A percentile compares a stretch with the other conserved stretches of the same genome.
phyloP scores from a whole-genome alignment of 2,113 vertebrate species.

The Microcebus ravelobensis region DNA sequence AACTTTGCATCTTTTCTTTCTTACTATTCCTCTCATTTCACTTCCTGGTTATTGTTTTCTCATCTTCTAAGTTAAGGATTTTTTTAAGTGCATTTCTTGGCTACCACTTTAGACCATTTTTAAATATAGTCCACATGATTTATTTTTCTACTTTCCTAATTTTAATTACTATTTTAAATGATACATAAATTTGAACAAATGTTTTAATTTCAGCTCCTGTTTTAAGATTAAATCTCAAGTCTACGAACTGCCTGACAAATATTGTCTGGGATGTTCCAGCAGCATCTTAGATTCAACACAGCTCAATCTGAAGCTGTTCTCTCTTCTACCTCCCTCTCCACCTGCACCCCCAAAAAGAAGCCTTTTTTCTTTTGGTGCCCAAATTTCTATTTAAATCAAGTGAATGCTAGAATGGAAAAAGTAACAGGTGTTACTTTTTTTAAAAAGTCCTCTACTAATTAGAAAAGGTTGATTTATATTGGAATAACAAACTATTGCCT shows the following conservation, averaged over 20 bases:
- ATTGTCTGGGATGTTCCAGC: background rate
- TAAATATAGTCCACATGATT: background rate
- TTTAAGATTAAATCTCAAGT: background rate
- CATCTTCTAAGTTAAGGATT: background rate
- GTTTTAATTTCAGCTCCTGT: background rate
- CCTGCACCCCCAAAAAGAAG: background rate
- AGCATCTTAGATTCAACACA: background rate
- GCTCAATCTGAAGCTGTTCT: background rate
- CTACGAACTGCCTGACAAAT: background rate
- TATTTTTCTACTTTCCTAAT: background rate
- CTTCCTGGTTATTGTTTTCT: background rate
- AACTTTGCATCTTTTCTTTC: background rate
- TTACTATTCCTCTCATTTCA: background rate
- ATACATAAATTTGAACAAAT: background rate
- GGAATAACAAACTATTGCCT: background rate
- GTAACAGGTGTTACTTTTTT: background rate
- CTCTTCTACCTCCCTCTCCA: background rate
- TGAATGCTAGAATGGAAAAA: background rate
- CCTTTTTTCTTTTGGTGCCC: background rate
- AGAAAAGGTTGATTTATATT: background rate
- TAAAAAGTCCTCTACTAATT: background rate
- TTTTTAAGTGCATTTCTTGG: background rate
- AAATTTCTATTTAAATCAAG: conserved; percentile 32
- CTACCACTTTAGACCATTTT: background rate
- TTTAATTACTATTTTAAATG: conserved; percentile 7